A percentile compares a stretch with the other conserved stretches of the same genome.
These are phyloP conservation scores for Silurus lanzhouensis DNA, from an alignment of 2,797 vertebrate species.

Conservation along the genomic window DNA sequence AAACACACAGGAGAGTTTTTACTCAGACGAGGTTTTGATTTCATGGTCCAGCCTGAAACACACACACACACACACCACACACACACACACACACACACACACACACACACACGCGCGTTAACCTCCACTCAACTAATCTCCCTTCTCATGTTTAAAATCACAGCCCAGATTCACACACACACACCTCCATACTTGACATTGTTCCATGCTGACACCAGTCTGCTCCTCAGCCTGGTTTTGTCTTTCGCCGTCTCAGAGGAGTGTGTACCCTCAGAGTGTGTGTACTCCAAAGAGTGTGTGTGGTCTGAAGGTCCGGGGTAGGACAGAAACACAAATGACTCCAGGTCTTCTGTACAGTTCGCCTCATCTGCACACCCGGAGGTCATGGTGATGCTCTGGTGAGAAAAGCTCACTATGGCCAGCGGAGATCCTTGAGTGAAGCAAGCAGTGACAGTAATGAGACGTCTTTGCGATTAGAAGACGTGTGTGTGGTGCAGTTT, in stretches of 20 bases:
- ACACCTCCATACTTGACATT: slow-evolving; percentile 84
- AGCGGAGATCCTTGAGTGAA: slow-evolving; percentile 29
- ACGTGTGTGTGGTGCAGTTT: background rate
- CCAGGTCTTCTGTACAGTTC: slow-evolving; percentile 49
- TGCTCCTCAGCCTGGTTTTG: slow-evolving; percentile 79
- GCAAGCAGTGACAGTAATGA: background rate
- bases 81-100: background rate
- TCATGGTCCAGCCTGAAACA: slow-evolving; percentile 80
- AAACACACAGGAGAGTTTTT: slow-evolving; percentile 80
- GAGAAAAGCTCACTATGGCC: slow-evolving; percentile 48
- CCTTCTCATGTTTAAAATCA: background rate
- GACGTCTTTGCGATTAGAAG: background rate
- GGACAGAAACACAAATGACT: slow-evolving; percentile 68
- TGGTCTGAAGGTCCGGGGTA: slow-evolving; percentile 24
- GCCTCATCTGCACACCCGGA: slow-evolving; percentile 61
- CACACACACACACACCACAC: background rate
- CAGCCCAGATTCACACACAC: background rate
- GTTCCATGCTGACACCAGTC: slow-evolving; percentile 85
- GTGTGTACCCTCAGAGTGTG: background rate
- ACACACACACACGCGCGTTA: background rate
- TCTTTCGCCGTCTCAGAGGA: slow-evolving; percentile 64
- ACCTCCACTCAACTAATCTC: background rate
- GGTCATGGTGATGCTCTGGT: slow-evolving; percentile 61
- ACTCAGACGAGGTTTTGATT: slow-evolving; percentile 82
- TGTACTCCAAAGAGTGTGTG: slow-evolving; percentile 24